A percentile compares a stretch with the other conserved stretches of the same genome.
Evolutionary conservation across 1,140 invertebrate genomes (phyloP).

Genomic region (Bombus waltoni): DNA sequence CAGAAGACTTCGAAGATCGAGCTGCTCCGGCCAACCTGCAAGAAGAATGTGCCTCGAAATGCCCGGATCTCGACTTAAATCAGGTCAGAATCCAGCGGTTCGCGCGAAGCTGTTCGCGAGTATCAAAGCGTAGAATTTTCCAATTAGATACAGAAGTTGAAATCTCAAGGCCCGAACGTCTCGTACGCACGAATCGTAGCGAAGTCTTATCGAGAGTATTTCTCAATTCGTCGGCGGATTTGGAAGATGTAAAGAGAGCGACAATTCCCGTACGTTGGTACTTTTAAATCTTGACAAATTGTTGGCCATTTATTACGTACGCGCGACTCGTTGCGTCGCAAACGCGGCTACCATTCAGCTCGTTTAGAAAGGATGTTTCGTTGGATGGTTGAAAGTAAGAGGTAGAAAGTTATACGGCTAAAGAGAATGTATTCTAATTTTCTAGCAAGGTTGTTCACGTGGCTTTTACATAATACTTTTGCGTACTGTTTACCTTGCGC

Average conservation of each 20-base stretch:
- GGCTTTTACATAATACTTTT: no score
- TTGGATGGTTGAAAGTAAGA: no score
- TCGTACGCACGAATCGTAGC: background rate
- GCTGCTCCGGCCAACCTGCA: slow-evolving; percentile 68
- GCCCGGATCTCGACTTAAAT: slow-evolving; percentile 76
- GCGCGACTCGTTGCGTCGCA: background rate
- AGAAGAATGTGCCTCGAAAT: slow-evolving; percentile 77
- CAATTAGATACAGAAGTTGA: background rate
- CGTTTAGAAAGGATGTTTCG: background rate
- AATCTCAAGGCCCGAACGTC: background rate
- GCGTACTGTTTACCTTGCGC: background rate
- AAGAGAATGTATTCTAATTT: background rate
- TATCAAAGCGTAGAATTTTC: background rate
- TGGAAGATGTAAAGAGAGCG: background rate
- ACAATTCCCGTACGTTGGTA: fast-evolving
- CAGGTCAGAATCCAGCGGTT: slow-evolving; percentile 67
- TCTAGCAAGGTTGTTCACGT: slow-evolving; percentile 4
- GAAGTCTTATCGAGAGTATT: background rate
- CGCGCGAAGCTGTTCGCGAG: background rate
- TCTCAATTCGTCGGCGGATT: background rate
- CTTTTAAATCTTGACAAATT: background rate
- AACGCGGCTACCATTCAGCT: no score
- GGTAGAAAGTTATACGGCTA: background rate
- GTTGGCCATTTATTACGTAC: background rate
- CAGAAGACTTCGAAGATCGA: slow-evolving; percentile 69